Evolutionary conservation across 2,888 invertebrate species (phyloP).

Genomic region (Octonoba sinensis): DNA sequence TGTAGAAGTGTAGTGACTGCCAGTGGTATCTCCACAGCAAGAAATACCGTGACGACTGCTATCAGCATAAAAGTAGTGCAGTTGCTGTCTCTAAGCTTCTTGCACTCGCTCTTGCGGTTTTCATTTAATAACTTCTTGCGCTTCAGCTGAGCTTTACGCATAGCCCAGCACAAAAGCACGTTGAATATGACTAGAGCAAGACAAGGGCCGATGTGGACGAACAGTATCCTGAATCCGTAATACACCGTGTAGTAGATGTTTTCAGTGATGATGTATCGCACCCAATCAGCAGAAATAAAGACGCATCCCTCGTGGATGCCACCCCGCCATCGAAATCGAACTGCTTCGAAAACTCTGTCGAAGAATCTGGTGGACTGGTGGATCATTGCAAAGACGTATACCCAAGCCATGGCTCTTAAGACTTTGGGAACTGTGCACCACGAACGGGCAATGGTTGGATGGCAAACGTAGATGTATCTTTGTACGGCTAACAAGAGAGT

Average conservation of each 20-base stretch:
- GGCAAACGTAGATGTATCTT: slow-evolving; percentile 94
- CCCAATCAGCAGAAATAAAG: slow-evolving; percentile 78
- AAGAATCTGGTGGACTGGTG: slow-evolving; percentile 88
- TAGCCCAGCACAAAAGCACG: slow-evolving; percentile 85
- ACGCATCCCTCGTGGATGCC: slow-evolving; percentile 69
- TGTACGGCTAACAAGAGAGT: slow-evolving; percentile 91
- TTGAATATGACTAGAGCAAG: slow-evolving; percentile 89
- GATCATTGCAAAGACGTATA: slow-evolving; percentile 82
- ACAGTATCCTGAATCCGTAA: slow-evolving; percentile 84
- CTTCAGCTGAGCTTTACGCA: slow-evolving; percentile 85
- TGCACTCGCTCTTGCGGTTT: slow-evolving; percentile 77
- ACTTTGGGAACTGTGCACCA: slow-evolving; percentile 79
- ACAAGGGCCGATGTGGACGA: slow-evolving; percentile 93
- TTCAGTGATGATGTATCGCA: slow-evolving; percentile 77
- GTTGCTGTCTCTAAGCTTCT: slow-evolving; percentile 77
- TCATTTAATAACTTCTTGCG: slow-evolving; percentile 83
- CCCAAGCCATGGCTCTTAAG: slow-evolving; percentile 82
- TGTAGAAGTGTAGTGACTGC: slow-evolving; percentile 86
- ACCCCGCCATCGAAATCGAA: slow-evolving; percentile 80
- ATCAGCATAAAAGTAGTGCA: slow-evolving; percentile 90
- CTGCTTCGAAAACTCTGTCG: slow-evolving; percentile 78
- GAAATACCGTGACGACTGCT: slow-evolving; percentile 86
- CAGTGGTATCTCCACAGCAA: slow-evolving; percentile 86
- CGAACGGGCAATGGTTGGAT: slow-evolving; percentile 88
- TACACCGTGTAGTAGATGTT: slow-evolving; percentile 86